phyloP scores from a whole-genome alignment of 2,888 invertebrate genomes.

The Sthenelais limicola region DNA sequence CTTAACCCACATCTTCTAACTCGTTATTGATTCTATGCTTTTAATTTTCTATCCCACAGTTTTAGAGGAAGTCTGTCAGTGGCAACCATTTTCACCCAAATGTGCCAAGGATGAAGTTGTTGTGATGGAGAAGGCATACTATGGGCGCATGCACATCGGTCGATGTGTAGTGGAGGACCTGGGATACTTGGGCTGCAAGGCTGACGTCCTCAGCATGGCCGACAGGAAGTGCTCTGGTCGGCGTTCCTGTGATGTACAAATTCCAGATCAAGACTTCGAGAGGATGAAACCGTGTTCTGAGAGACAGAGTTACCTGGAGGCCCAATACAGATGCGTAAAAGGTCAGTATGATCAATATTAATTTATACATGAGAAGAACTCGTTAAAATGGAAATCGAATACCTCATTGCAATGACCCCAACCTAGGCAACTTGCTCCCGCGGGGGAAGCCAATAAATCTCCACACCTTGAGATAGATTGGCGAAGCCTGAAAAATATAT shows the following conservation, averaged over 20 bases:
- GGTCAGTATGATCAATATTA: neutral
- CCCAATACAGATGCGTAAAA: slow-evolving; percentile 35
- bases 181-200: slow-evolving; percentile 29
- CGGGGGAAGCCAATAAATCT: too few species aligned
- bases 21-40: neutral
- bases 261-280: slow-evolving; percentile 33
- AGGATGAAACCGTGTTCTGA: slow-evolving; percentile 29
- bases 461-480: too few species aligned
- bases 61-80: slow-evolving; percentile 21
- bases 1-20: slow-evolving; percentile 1
- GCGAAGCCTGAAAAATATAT: too few species aligned
- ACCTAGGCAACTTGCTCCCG: too few species aligned
- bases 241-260: slow-evolving; percentile 10
- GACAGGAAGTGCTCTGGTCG: slow-evolving; percentile 38
- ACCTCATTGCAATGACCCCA: too few species aligned
- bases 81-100: slow-evolving; percentile 7
- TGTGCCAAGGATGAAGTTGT: slow-evolving; percentile 33
- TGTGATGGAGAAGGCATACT: slow-evolving; percentile 21
- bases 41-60: neutral
- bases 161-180: slow-evolving; percentile 27
- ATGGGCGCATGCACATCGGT: slow-evolving; percentile 27
- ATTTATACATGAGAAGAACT: too few species aligned
- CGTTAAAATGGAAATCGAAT: too few species aligned
- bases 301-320: slow-evolving; percentile 37
- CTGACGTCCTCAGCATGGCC: slow-evolving; percentile 32